phyloP scores from a whole-genome alignment of 2,888 invertebrate species.

The Acrobasis repandana region DNA sequence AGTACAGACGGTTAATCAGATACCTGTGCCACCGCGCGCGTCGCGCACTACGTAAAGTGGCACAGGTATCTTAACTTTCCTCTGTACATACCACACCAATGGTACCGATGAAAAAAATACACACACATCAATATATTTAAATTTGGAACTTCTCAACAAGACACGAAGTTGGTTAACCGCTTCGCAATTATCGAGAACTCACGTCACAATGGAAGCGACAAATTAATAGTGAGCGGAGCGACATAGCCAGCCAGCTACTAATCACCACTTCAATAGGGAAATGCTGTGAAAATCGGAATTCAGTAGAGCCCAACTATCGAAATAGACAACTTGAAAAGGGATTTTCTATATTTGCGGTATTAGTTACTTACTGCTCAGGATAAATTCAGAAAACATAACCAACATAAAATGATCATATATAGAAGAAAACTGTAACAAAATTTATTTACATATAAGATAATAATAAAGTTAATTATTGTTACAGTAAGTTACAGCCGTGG shows the following conservation, averaged over 20 bases:
- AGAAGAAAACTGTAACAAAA: background rate
- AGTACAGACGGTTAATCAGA: no score
- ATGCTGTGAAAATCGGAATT: constrained; percentile 58
- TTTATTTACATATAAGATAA: background rate
- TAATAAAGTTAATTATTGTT: no score
- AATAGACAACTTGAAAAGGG: background rate
- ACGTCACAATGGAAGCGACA: constrained; percentile 59
- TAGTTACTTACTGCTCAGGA: no score
- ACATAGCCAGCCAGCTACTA: constrained; percentile 51
- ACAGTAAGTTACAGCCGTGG: no score
- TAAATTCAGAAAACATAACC: no score
- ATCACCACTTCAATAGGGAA: constrained; percentile 61
- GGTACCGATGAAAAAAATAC: no score
- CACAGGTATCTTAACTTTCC: no score
- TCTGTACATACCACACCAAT: no score
- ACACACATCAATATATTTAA: background rate
- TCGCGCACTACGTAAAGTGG: no score
- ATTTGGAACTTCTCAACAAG: constrained; percentile 27
- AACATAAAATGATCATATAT: no score
- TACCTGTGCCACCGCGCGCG: no score
- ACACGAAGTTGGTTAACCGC: constrained; percentile 44
- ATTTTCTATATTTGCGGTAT: no score
- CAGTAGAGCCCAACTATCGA: background rate
- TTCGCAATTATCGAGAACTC: constrained; percentile 53
- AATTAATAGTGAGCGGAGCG: constrained; percentile 66